A percentile compares a stretch with the other conserved stretches of the same genome.
Evolutionary conservation across 2,888 invertebrate genomes (phyloP).

Genomic region (Anarsia innoxiella): DNA sequence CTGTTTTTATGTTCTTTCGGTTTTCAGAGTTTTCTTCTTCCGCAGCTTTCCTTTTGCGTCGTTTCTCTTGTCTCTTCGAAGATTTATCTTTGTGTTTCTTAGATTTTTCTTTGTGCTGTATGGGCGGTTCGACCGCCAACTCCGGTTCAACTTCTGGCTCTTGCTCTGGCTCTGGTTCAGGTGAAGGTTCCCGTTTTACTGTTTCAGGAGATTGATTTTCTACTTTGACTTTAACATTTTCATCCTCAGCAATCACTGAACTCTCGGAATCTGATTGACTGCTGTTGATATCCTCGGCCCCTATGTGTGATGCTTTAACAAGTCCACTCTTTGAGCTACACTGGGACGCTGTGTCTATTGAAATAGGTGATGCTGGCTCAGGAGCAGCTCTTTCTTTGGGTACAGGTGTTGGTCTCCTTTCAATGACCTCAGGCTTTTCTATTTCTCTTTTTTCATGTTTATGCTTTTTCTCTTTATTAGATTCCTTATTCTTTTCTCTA

Average conservation of each 20-base stretch:
- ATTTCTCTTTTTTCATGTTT: conserved; percentile 73
- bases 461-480: conserved; percentile 66
- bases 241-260: conserved; percentile 59
- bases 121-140: conserved; percentile 44
- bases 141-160: conserved; percentile 36
- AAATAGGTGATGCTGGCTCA: conserved; percentile 65
- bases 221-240: conserved; percentile 52
- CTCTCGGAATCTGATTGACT: conserved; percentile 67
- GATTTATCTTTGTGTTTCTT: conserved; percentile 73
- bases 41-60: conserved; percentile 79
- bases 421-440: conserved; percentile 68
- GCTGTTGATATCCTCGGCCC: conserved; percentile 52
- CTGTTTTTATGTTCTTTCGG: conserved; percentile 56
- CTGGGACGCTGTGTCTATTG: conserved; percentile 67
- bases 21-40: conserved; percentile 73
- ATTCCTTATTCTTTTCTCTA: conserved; percentile 77
- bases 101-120: conserved; percentile 57
- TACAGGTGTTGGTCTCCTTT: conserved; percentile 56
- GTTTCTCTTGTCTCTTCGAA: conserved; percentile 76
- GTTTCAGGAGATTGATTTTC: conserved; percentile 52
- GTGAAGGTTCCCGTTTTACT: conserved; percentile 35
- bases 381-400: conserved; percentile 52
- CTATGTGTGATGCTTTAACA: conserved; percentile 47
- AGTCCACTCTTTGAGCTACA: conserved; percentile 68
- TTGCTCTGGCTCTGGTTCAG: conserved; percentile 30